Conservation (phyloP, 2,113 vertebrate genomes). For the Aphyosemion australe region DNA sequence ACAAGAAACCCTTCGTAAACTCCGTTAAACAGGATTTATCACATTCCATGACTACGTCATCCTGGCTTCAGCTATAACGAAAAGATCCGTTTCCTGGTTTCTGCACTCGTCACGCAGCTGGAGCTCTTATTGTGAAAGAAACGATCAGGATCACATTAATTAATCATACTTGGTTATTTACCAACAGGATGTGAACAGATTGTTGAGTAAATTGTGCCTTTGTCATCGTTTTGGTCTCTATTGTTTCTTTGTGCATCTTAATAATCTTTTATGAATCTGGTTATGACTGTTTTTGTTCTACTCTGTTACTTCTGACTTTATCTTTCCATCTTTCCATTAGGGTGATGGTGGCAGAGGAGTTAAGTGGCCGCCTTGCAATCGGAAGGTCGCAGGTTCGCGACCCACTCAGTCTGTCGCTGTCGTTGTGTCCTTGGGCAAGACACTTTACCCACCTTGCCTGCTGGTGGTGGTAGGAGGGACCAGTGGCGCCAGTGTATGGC, state of each 20-base stretch:
- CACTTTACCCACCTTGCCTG: no score
- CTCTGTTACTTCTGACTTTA: neutral
- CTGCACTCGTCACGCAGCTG: neutral
- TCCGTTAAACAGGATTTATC: conserved; percentile 44
- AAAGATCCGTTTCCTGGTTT: conserved; percentile 21
- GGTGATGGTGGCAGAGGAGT: no score
- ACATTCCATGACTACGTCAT: conserved; percentile 54
- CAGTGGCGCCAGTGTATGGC: no score
- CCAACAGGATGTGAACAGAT: no score
- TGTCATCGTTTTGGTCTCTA: neutral
- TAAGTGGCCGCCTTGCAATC: no score
- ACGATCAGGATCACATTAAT: no score
- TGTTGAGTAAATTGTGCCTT: conserved; percentile 9
- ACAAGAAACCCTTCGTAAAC: conserved; percentile 23
- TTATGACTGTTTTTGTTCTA: neutral
- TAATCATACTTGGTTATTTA: no score
- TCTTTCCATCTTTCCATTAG: neutral
- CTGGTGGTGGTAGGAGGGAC: no score
- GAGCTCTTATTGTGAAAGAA: no score
- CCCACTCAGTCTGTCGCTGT: no score
- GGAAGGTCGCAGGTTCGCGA: no score
- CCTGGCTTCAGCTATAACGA: conserved; percentile 49
- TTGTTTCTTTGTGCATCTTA: neutral
- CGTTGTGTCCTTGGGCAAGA: no score
- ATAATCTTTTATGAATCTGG: neutral